Base-by-base conservation (phyloP, 2,888 invertebrate genomes). In the Lydus trimaculatus region DNA sequence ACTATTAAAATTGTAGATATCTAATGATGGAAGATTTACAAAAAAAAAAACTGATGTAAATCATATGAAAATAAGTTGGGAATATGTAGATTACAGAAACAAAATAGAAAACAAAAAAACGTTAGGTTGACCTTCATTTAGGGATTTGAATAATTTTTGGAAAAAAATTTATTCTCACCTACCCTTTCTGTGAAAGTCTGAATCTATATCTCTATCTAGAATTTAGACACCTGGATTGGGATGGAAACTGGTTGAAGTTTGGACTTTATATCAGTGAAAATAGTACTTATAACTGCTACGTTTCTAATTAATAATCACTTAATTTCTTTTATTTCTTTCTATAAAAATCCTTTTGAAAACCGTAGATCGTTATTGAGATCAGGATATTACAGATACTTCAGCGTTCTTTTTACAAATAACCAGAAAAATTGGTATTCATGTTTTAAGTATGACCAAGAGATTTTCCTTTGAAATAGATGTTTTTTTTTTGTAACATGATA, bases 401-500 rank as follows among this genome's bases (percentile, higher is more conserved):
- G n/a, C 7, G 8, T 43, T 43, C n/a, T n/a, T 43, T 43, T 43
- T 43, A 8, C n/a, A 5, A 43, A 43, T 2, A 43, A 43, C 17
- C 43, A 7, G 17, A 6, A 17, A 43, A 43, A 43, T 43, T 43
- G 43, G 43, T 43, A 43, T 43, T 43, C 43, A 43, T 17, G 43
- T 17, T 17, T 43, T 43, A 43, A 43, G 43, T 17, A 43, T 48
- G 48, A 48, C 48, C 48, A 9, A 0, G n/a, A 48, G 20, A 48
- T 48, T 48, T 20, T 48, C 20, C 20, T 20, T 9, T 48, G 1
- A 20, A 48, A 43, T 17, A 43, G 17, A 43, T 43, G 43, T 43
- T 43, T 23, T 43, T 48, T 59, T 43, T 23, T 59, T 31, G 31
- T n/a, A 60, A 62, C 23, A 17, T 25, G 71, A 71, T 68, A 71